phyloP scores from a whole-genome alignment of 2,797 vertebrate genomes.

The Podargus strigoides region DNA sequence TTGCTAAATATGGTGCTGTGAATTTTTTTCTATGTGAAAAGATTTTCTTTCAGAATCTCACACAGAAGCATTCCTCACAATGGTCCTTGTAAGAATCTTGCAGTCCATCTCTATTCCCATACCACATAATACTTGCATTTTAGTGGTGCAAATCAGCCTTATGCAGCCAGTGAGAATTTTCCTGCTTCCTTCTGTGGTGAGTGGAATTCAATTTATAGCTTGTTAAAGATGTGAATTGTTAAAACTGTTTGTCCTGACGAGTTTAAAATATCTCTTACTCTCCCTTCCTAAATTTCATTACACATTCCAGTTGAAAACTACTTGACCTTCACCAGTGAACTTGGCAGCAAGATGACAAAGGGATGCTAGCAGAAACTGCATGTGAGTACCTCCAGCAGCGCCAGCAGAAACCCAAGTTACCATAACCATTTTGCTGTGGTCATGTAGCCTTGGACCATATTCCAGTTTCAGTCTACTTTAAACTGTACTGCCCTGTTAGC shows the following conservation, averaged over 20 bases:
- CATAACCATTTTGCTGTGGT: neutral
- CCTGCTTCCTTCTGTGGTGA: neutral
- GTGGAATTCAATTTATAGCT: conserved; percentile 5
- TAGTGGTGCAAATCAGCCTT: neutral
- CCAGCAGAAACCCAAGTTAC: neutral
- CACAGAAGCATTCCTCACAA: neutral
- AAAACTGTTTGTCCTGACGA: neutral
- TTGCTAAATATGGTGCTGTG: neutral
- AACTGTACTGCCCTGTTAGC: neutral
- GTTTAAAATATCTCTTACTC: neutral
- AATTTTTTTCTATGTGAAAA: neutral
- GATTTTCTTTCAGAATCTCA: neutral
- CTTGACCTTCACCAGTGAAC: neutral
- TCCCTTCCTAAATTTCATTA: conserved; percentile 12
- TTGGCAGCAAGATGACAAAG: neutral
- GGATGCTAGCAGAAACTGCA: neutral
- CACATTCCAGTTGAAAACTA: conserved; percentile 12
- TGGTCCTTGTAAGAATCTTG: neutral
- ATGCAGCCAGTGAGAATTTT: neutral
- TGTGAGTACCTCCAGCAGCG: neutral
- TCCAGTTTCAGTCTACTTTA: neutral
- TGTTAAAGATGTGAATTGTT: neutral
- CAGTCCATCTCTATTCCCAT: neutral
- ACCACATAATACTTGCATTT: neutral
- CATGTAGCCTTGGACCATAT: neutral